phyloP scores from a whole-genome alignment of 2,113 vertebrate species.

The Epinephelus moara region DNA sequence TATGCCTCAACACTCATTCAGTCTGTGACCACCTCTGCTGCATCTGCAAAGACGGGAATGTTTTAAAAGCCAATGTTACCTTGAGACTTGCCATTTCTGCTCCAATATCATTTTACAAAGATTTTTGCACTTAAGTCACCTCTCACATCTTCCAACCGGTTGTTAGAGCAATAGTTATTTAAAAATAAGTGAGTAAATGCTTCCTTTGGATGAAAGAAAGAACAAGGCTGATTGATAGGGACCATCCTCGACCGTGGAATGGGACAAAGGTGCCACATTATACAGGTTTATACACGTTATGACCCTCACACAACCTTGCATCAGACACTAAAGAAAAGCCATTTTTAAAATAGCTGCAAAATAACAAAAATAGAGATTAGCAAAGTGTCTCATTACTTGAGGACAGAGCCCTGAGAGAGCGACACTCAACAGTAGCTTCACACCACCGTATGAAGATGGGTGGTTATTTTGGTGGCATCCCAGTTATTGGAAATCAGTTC shows the following conservation, averaged over 20 bases:
- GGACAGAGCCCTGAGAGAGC: constrained; percentile 64
- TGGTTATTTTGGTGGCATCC: constrained; percentile 41
- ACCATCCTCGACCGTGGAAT: constrained; percentile 20
- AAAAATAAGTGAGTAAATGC: not conserved
- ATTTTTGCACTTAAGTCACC: not conserved
- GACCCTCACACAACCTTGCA: constrained; percentile 18
- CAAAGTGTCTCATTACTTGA: constrained; percentile 41
- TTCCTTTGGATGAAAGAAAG: constrained; percentile 7
- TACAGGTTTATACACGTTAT: constrained; percentile 21
- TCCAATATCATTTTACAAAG: not conserved
- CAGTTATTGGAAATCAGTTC: constrained; percentile 25
- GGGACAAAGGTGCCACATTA: constrained; percentile 33
- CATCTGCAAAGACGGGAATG: not conserved
- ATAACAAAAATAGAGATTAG: constrained; percentile 6
- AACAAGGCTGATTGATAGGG: constrained; percentile 2
- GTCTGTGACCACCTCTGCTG: not conserved
- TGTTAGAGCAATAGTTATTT: not conserved
- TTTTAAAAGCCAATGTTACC: constrained; percentile 3
- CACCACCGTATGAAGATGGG: constrained; percentile 19
- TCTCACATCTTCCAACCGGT: constrained; percentile 5
- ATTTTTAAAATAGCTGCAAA: not conserved
- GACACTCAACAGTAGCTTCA: constrained; percentile 46
- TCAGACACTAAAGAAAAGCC: constrained; percentile 14
- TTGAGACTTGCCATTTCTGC: not conserved
- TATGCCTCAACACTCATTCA: not conserved